These are phyloP conservation scores for Myrmophylax atrothorax DNA, from an alignment of 2,113 vertebrate species.

Conservation along the genomic window DNA sequence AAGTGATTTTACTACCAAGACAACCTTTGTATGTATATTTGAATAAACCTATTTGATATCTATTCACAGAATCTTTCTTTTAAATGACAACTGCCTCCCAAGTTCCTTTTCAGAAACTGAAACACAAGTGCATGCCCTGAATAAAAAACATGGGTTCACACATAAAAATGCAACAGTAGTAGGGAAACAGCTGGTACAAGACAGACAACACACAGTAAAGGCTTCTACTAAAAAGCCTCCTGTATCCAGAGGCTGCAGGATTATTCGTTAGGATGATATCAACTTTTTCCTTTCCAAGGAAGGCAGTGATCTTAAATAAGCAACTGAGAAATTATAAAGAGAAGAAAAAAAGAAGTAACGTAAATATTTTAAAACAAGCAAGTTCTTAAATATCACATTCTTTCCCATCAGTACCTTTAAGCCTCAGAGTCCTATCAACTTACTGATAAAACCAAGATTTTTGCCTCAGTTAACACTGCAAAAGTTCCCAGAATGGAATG, in stretches of 20 bases:
- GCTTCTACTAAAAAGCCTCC: background rate
- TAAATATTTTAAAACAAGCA: background rate
- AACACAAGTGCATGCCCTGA: background rate
- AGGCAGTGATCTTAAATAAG: background rate
- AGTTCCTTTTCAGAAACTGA: background rate
- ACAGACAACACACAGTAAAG: background rate
- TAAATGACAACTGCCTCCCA: background rate
- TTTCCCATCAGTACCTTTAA: background rate
- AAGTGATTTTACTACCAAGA: background rate
- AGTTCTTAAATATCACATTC: background rate
- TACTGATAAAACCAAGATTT: conserved; percentile 4
- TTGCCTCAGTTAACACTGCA: background rate
- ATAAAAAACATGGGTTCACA: background rate
- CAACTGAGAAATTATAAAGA: background rate
- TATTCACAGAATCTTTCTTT: background rate
- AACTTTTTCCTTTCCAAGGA: background rate
- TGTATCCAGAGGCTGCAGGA: background rate
- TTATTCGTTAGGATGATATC: background rate
- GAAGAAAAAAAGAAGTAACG: background rate
- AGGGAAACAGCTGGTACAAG: background rate
- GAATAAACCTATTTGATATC: background rate
- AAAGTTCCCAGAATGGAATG: background rate
- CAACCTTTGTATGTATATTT: background rate
- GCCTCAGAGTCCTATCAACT: background rate
- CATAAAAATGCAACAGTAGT: background rate